Base-by-base conservation (phyloP, 2,888 invertebrate genomes). In the Agriopis leucophaearia region DNA sequence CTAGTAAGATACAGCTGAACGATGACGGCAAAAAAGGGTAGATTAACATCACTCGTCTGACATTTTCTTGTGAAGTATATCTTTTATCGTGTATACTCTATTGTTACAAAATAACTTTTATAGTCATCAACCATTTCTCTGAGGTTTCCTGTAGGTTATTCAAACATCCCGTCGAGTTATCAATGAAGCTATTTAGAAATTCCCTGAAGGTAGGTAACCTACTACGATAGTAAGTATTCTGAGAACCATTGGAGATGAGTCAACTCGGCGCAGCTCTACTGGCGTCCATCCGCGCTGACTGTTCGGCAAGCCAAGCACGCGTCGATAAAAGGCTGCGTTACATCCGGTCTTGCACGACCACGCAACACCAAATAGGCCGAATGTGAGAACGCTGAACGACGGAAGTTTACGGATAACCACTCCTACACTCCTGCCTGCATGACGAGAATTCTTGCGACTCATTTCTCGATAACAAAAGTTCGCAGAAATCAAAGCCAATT, bases 351-450 rank as follows among this genome's bases (percentile, higher is more conserved):
- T n/a, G 45, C 48, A 48, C 72, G 80, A 65, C 69, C 78, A 80
- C 79, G 79, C 81, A 80, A 79, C 81, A 79, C 86, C 78, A 83
- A 83, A 84, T 84, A 80, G 74, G 78, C 76, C 78, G 78, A 82
- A 84, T 83, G 84, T 83, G 83, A 83, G 85, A 86, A 85, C 85
- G 77, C 72, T 89, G 91, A 86, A 85, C 85, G 77, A 73, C 89
- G 91, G 91, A 91, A 91, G 89, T 86, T 83, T 83, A 83, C 82
- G 78, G 75, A 78, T 83, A 85, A 83, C 83, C 78, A 83, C 82
- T 78, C 82, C 85, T 82, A 87, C 85, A 55, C 57, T 36, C 44
- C 56, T 44, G 44, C 40, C 47, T 67, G 52, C 48, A 82, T 78
- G 82, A 77, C 68, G 69, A 76, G 81, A 85, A 87, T 86, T 80